Percentiles rank a stretch among this genome's conserved stretches.
Evolutionary conservation across 2,113 vertebrate species (phyloP).

Genomic region (Rousettus leschenaultii): DNA sequence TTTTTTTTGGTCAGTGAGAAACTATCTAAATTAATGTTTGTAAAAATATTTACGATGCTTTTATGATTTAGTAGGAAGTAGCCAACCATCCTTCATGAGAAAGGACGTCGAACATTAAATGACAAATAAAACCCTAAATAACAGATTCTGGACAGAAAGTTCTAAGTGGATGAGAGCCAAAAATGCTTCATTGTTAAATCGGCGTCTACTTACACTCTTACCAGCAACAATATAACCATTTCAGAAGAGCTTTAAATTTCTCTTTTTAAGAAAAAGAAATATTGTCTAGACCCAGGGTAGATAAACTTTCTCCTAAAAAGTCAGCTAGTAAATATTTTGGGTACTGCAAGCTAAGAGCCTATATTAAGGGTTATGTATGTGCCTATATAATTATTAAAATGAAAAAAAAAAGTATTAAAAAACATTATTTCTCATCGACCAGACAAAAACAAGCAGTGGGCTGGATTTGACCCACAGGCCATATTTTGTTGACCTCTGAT

Average conservation of each 20-base stretch:
- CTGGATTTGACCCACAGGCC: neutral
- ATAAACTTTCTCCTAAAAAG: neutral
- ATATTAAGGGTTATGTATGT: neutral
- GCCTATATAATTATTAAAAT: neutral
- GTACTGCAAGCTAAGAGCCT: neutral
- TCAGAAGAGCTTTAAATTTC: neutral
- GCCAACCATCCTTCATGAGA: neutral
- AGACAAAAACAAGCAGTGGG: neutral
- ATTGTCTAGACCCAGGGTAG: neutral
- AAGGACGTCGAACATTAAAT: slow-evolving; percentile 52
- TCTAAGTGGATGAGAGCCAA: slow-evolving; percentile 10
- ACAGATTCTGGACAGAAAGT: slow-evolving; percentile 54
- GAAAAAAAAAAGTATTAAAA: neutral
- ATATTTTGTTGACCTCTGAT: neutral
- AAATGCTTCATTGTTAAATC: slow-evolving; percentile 38
- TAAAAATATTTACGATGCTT: neutral
- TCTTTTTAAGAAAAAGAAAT: slow-evolving; percentile 29
- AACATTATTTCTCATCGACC: neutral
- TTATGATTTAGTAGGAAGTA: slow-evolving; percentile 43
- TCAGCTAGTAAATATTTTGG: neutral
- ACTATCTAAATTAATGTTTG: neutral
- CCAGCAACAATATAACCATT: slow-evolving; percentile 7
- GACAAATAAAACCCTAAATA: slow-evolving; percentile 57
- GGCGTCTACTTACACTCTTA: neutral
- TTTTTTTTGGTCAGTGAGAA: neutral